phyloP scores from a whole-genome alignment of 2,113 vertebrate genomes.

The Aplodontia rufa region DNA sequence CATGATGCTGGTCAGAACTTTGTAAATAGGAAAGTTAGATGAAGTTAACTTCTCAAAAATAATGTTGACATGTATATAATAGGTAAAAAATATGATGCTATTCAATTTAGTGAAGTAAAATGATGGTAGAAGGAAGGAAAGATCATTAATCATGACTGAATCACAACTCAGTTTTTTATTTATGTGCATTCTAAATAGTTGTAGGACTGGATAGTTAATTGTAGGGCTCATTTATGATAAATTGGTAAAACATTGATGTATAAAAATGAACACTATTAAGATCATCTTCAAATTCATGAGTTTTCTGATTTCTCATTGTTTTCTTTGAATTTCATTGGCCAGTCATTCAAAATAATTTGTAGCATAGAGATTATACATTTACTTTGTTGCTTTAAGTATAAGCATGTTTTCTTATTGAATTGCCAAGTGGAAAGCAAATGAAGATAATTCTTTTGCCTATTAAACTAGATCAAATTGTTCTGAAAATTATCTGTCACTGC shows the following conservation, averaged over 20 bases:
- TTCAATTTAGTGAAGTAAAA: not conserved
- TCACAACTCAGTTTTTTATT: conserved; percentile 37
- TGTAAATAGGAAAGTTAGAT: conserved; percentile 21
- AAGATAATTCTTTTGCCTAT: not conserved
- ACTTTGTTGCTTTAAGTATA: not conserved
- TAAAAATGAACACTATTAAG: conserved; percentile 36
- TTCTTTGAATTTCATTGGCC: conserved; percentile 29
- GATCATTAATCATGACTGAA: conserved; percentile 44
- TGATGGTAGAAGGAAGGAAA: not conserved
- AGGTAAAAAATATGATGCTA: not conserved
- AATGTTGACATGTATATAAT: not conserved
- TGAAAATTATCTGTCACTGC: not conserved
- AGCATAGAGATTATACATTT: not conserved
- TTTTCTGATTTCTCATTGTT: not conserved
- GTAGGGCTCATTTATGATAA: conserved; percentile 8
- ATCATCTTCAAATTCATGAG: not conserved
- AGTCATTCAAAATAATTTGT: not conserved
- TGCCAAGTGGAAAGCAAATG: not conserved
- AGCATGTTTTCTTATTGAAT: not conserved
- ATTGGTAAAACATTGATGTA: not conserved
- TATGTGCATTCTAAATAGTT: not conserved
- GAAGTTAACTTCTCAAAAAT: conserved; percentile 30
- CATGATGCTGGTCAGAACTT: not conserved
- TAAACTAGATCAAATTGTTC: not conserved
- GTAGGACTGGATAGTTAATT: not conserved